Percentiles rank a stretch among this genome's conserved stretches.
These are phyloP conservation scores for Daktulosphaira vitifoliae DNA, from an alignment of 1,140 invertebrate genomes.

Conservation along the genomic window DNA sequence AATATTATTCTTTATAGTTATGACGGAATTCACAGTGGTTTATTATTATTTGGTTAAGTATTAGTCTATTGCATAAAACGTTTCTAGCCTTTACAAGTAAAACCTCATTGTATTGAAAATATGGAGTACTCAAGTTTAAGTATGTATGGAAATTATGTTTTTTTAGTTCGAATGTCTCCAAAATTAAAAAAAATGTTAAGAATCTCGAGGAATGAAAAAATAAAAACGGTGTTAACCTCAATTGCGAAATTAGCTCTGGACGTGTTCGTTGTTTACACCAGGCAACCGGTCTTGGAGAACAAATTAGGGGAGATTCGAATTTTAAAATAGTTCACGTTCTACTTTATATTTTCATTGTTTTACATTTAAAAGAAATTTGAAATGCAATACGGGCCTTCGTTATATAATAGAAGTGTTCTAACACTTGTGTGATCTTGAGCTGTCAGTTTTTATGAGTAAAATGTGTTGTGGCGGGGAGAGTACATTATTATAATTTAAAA, in stretches of 20 bases:
- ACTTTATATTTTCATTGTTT: constrained; percentile 10
- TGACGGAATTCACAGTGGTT: too few species aligned
- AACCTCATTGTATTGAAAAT: too few species aligned
- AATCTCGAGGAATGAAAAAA: background rate
- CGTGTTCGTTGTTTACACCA: constrained; percentile 32
- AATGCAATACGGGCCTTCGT: constrained; percentile 18
- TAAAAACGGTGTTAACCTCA: constrained; percentile 26
- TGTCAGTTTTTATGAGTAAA: constrained; percentile 4
- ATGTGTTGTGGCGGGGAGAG: background rate
- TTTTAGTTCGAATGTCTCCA: too few species aligned
- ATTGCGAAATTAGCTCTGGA: constrained; percentile 29
- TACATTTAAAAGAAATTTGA: constrained; percentile 21
- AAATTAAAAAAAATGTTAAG: too few species aligned
- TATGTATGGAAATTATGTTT: too few species aligned
- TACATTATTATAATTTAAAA: constrained; percentile 5
- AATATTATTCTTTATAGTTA: too few species aligned
- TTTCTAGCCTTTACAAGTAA: too few species aligned
- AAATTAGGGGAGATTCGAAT: constrained; percentile 27
- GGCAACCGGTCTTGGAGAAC: constrained; percentile 23
- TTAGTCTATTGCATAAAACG: too few species aligned
- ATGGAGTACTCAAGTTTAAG: too few species aligned
- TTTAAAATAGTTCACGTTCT: background rate
- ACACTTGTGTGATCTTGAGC: constrained; percentile 31
- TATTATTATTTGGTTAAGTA: too few species aligned
- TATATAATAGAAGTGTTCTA: constrained; percentile 20